Evolutionary conservation across 1,140 invertebrate genomes (phyloP).

Genomic region (Trichoplusia ni): DNA sequence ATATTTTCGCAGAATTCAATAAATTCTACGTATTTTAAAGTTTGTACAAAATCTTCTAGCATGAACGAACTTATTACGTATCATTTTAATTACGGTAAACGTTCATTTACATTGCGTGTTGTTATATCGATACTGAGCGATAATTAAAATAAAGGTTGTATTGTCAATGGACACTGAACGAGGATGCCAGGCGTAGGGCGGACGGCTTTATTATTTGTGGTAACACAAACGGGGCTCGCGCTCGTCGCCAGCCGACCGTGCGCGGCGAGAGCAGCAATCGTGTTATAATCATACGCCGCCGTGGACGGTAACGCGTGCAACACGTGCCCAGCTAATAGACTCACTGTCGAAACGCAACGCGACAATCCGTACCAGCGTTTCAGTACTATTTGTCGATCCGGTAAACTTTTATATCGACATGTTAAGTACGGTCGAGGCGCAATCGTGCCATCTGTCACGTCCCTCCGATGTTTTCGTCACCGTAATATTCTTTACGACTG

Average conservation of each 20-base stretch:
- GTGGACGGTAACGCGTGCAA: conserved; percentile 1
- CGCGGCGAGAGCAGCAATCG: background rate
- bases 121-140: too few relatives aligned
- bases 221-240: background rate
- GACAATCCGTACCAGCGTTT: conserved; percentile 22
- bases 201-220: conserved; percentile 7
- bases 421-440: conserved; percentile 30
- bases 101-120: too few relatives aligned
- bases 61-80: too few relatives aligned
- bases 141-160: too few relatives aligned
- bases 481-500: background rate
- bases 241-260: background rate
- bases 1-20: too few relatives aligned
- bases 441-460: conserved; percentile 28
- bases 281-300: conserved; percentile 14
- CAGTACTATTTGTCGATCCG: background rate
- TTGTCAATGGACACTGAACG: too few relatives aligned
- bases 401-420: conserved; percentile 31
- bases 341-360: background rate
- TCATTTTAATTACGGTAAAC: too few relatives aligned
- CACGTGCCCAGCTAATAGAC: conserved; percentile 16
- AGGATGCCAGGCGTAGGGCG: background rate
- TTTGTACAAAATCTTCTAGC: too few relatives aligned
- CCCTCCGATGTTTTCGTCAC: background rate
- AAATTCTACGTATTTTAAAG: too few relatives aligned